Conservation (phyloP, 2,113 vertebrate species). For the Castor canadensis region DNA sequence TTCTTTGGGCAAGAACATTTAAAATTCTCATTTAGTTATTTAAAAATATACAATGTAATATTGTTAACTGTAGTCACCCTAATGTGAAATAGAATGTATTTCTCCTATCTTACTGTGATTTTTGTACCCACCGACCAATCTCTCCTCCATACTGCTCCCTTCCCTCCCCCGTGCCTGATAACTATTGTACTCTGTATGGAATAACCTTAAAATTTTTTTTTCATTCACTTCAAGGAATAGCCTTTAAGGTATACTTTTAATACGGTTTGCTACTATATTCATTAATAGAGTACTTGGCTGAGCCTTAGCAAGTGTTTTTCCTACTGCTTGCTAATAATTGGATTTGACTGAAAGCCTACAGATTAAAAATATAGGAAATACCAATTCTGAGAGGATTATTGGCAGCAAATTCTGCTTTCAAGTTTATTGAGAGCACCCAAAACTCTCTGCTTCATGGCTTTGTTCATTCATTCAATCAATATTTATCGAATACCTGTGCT, state of each 20-base stretch:
- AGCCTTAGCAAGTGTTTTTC: not conserved
- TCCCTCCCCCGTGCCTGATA: no score
- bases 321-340: slow-evolving; percentile 9
- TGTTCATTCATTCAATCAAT: not conserved
- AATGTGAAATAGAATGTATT: not conserved
- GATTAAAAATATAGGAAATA: not conserved
- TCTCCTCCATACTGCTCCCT: not conserved
- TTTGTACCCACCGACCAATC: not conserved
- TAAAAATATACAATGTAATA: not conserved
- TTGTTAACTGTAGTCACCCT: not conserved
- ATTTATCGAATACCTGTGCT: not conserved
- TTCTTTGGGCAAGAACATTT: not conserved
- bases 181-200: not conserved
- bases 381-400: not conserved
- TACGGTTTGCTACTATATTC: not conserved
- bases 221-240: not conserved
- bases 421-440: not conserved
- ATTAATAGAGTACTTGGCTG: not conserved
- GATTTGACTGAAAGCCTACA: not conserved
- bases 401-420: slow-evolving; percentile 2
- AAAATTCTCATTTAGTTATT: not conserved
- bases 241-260: not conserved
- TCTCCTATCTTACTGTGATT: not conserved
- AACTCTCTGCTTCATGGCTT: not conserved
- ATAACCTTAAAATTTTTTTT: not conserved